Evolutionary conservation across 2,888 invertebrate species (phyloP).

Genomic region (Standfussiana lucernea): DNA sequence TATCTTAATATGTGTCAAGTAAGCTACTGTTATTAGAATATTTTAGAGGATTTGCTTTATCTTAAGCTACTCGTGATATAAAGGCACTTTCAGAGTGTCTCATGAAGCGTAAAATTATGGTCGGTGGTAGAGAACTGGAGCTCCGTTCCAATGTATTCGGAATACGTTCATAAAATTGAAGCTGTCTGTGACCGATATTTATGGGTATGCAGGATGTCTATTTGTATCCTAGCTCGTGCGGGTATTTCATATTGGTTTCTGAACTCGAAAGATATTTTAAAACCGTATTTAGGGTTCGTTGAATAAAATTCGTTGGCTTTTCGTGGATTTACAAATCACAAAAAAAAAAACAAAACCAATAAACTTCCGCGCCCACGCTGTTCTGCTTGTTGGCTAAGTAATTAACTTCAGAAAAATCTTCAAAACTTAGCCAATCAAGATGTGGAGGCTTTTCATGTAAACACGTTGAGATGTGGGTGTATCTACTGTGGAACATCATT

Average conservation of each 20-base stretch:
- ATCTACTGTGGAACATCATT: not conserved
- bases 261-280: not conserved
- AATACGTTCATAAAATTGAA: slow-evolving; percentile 62
- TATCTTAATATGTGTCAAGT: slow-evolving; percentile 53
- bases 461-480: slow-evolving; percentile 11
- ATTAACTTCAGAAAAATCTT: slow-evolving; percentile 48
- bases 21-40: slow-evolving; percentile 49
- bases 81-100: slow-evolving; percentile 37
- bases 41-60: slow-evolving; percentile 56
- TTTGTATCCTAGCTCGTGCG: slow-evolving; percentile 44
- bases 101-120: slow-evolving; percentile 58
- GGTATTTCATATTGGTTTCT: slow-evolving; percentile 28
- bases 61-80: slow-evolving; percentile 44
- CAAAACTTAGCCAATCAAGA: slow-evolving; percentile 17
- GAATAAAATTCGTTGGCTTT: not conserved
- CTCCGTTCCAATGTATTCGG: slow-evolving; percentile 55
- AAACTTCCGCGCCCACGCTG: slow-evolving; percentile 33
- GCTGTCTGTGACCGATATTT: slow-evolving; percentile 52
- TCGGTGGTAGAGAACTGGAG: slow-evolving; percentile 28
- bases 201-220: slow-evolving; percentile 54
- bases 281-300: not conserved
- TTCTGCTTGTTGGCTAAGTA: slow-evolving; percentile 37
- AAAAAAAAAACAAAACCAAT: slow-evolving; percentile 39
- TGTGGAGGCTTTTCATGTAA: slow-evolving; percentile 18
- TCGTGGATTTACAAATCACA: slow-evolving; percentile 13